Evolutionary conservation across 2,797 vertebrate genomes (phyloP).

Genomic region (Enteromius anoplus): DNA sequence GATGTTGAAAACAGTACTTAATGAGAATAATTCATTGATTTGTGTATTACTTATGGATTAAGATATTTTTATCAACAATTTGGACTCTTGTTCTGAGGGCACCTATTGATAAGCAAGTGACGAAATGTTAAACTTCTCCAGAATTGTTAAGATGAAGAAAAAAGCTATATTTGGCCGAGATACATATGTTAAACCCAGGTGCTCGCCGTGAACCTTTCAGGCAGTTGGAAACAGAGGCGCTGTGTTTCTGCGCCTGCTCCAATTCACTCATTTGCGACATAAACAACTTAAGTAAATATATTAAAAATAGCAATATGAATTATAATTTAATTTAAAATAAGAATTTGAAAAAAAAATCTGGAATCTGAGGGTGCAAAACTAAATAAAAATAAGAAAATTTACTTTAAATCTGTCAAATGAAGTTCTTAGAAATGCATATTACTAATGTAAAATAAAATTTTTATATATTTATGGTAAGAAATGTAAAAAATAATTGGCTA

Average conservation of each 20-base stretch:
- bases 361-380: no score
- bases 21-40: not conserved
- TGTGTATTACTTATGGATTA: no score
- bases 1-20: not conserved
- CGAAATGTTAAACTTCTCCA: not conserved
- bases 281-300: no score
- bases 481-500: no score
- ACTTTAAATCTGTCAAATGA: no score
- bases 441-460: no score
- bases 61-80: not conserved
- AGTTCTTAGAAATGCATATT: no score
- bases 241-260: slow-evolving; percentile 48
- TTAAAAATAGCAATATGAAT: not conserved
- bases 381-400: no score
- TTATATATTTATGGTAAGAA: no score
- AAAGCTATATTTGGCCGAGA: not conserved
- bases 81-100: not conserved
- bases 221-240: not conserved
- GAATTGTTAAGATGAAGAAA: not conserved
- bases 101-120: not conserved
- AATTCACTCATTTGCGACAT: slow-evolving; percentile 12
- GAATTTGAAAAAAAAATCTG: no score
- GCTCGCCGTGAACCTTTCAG: not conserved
- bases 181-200: slow-evolving; percentile 28
- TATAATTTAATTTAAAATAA: no score